phyloP scores from a whole-genome alignment of 2,113 vertebrate species.

The Sterna hirundo region DNA sequence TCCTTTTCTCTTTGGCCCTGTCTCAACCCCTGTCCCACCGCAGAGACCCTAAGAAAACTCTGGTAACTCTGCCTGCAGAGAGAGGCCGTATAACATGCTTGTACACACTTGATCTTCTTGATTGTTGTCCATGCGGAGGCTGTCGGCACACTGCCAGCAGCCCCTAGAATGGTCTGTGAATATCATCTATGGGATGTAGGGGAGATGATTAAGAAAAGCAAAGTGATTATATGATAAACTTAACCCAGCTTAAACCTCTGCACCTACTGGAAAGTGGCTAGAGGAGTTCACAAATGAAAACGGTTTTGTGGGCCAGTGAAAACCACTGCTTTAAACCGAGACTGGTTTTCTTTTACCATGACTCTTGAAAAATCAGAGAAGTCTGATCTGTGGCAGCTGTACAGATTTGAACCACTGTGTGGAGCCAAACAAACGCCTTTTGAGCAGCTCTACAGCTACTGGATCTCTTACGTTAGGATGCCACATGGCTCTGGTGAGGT shows the following conservation, averaged over 20 bases:
- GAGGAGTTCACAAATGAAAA: neutral
- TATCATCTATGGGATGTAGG: accelerated
- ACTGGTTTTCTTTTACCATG: neutral
- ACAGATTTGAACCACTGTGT: neutral
- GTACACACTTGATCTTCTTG: neutral
- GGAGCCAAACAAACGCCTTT: neutral
- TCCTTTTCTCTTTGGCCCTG: neutral
- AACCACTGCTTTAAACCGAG: neutral
- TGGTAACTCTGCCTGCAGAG: neutral
- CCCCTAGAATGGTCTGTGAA: neutral
- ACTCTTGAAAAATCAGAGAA: neutral
- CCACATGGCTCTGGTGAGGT: too few species aligned
- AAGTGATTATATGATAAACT: neutral
- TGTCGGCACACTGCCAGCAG: accelerated
- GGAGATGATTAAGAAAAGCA: neutral
- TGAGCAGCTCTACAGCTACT: neutral
- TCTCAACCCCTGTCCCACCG: neutral
- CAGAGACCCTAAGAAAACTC: neutral
- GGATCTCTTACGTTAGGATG: accelerated
- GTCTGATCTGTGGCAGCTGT: neutral
- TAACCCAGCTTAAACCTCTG: neutral
- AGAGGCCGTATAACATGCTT: neutral
- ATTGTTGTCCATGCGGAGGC: neutral
- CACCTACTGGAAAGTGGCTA: neutral
- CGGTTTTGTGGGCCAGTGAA: neutral